Percentiles rank a stretch among this genome's conserved stretches.
Evolutionary conservation across 2,113 vertebrate species (phyloP).

Genomic region (Eulacestoma nigropectus): DNA sequence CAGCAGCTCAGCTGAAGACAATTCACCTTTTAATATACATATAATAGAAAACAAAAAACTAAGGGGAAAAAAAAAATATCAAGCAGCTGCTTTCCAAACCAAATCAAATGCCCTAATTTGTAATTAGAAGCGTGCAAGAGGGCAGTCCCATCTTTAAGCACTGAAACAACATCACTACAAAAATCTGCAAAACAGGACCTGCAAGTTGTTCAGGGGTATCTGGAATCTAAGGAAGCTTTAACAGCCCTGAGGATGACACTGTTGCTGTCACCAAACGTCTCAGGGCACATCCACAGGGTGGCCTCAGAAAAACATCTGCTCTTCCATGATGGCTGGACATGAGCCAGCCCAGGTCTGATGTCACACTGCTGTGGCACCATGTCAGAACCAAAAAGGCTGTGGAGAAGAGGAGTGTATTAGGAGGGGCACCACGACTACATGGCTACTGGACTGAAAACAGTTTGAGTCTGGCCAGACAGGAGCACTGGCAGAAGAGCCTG

Average conservation of each 20-base stretch:
- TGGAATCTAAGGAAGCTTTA: not conserved
- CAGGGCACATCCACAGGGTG: accelerated
- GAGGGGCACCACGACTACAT: accelerated
- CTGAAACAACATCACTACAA: not conserved
- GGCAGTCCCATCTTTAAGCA: not conserved
- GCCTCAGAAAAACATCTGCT: not conserved
- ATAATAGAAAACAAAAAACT: accelerated
- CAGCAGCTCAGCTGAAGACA: not conserved
- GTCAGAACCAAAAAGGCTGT: not conserved
- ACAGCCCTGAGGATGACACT: accelerated
- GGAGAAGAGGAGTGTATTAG: no score
- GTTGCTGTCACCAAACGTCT: not conserved
- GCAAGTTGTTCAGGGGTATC: not conserved
- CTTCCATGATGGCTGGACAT: accelerated
- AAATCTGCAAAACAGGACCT: not conserved
- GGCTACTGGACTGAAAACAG: not conserved
- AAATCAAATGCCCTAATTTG: not conserved
- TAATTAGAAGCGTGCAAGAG: not conserved
- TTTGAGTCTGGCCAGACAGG: not conserved
- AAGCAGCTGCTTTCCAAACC: not conserved
- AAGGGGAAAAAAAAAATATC: accelerated
- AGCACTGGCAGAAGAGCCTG: not conserved
- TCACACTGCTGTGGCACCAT: accelerated
- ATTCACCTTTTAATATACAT: not conserved
- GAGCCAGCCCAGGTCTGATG: not conserved